These are phyloP conservation scores for Chymomyza costata DNA, from an alignment of 1,140 invertebrate genomes.

Conservation along the genomic window DNA sequence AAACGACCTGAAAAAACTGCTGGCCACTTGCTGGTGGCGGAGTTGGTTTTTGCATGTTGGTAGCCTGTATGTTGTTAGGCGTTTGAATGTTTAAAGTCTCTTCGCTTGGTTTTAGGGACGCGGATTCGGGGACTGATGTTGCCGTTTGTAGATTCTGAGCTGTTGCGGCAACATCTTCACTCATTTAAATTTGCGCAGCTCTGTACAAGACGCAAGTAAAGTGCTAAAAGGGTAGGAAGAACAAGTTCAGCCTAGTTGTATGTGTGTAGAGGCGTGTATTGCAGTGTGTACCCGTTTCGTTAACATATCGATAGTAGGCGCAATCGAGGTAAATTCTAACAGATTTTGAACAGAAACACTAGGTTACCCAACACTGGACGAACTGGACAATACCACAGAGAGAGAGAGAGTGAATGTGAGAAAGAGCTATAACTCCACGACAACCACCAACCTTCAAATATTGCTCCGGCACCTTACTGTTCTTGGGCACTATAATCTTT, in stretches of 20 bases:
- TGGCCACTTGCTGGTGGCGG: conserved; percentile 29
- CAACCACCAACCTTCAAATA: conserved; percentile 70
- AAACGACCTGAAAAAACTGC: conserved; percentile 61
- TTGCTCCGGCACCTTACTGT: conserved; percentile 74
- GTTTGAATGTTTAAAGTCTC: no score
- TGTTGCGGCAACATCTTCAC: conserved; percentile 54
- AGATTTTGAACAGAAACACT: conserved; percentile 38
- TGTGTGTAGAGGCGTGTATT: not conserved
- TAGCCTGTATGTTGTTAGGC: no score
- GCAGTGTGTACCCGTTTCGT: not conserved
- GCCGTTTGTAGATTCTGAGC: conserved; percentile 16
- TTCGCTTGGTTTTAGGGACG: conserved; percentile 22
- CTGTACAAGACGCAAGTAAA: conserved; percentile 14
- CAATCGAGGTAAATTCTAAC: conserved; percentile 45
- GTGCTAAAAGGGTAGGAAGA: conserved; percentile 18
- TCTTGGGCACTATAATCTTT: conserved; percentile 70
- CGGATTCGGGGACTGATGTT: conserved; percentile 10
- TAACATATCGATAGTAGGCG: not conserved
- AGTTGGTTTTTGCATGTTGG: conserved; percentile 42
- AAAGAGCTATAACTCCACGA: not conserved
- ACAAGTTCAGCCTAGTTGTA: not conserved
- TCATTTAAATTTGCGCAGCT: conserved; percentile 39
- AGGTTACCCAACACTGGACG: conserved; percentile 34
- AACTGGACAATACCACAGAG: conserved; percentile 23
- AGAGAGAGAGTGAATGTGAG: not conserved